A percentile compares a stretch with the other conserved stretches of the same genome.
Conservation (phyloP, 1,140 invertebrate genomes). For the Drosophila tsacasi region DNA sequence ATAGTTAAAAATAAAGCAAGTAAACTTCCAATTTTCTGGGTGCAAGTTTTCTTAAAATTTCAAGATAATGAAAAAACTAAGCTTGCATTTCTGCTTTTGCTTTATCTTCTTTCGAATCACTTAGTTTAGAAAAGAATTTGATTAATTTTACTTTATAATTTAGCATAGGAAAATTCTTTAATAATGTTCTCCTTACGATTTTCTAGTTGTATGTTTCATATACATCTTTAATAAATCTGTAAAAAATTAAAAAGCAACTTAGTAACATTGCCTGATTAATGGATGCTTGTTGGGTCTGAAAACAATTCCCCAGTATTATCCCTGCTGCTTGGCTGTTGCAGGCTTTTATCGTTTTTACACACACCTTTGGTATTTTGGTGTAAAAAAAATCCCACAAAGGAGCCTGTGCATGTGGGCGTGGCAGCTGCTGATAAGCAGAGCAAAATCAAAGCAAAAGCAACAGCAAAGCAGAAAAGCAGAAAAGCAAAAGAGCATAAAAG, state of each 20-base stretch:
- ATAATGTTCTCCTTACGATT: no score
- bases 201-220: no score
- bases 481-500: neutral
- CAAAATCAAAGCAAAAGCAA: conserved; percentile 2
- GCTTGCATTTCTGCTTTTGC: neutral
- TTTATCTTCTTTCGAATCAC: neutral
- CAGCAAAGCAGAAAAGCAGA: neutral
- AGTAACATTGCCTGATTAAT: neutral
- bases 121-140: no score
- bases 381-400: conserved; percentile 10
- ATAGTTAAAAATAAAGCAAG: no score
- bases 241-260: neutral
- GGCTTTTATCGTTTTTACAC: conserved; percentile 1
- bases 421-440: conserved; percentile 18
- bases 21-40: no score
- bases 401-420: conserved; percentile 15
- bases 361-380: conserved; percentile 5
- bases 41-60: neutral
- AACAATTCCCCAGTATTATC: neutral
- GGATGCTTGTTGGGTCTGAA: neutral
- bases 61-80: neutral
- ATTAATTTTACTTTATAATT: no score
- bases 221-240: no score
- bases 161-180: no score
- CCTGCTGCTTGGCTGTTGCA: neutral